phyloP scores from a whole-genome alignment of 64 coral and sea anemone genomes.

The Actinia tenebrosa region DNA sequence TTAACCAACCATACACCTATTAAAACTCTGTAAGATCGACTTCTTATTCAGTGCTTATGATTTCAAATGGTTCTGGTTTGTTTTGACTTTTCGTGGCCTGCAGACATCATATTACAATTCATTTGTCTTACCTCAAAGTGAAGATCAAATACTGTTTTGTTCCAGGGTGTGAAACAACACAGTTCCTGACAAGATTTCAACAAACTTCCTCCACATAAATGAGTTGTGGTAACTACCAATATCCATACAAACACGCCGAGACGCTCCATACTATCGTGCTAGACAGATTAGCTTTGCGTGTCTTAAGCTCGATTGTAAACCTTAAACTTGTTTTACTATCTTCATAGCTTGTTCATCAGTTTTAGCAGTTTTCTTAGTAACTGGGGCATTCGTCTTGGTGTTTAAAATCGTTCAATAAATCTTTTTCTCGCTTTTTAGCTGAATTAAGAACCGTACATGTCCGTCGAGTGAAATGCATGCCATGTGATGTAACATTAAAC shows the following conservation, averaged over 20 bases:
- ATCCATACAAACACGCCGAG: not conserved
- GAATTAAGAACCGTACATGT: not conserved
- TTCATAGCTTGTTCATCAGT: not conserved
- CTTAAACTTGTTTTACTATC: not conserved
- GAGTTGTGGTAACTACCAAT: not conserved
- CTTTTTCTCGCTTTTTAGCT: not conserved
- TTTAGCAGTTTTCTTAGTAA: not conserved
- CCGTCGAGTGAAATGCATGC: not conserved
- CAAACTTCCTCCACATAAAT: not conserved
- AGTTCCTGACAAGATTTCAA: not conserved
- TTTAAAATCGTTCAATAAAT: not conserved
- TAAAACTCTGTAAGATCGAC: too few relatives aligned
- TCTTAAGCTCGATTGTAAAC: not conserved
- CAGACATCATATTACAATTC: not conserved
- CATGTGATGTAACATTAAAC: not conserved
- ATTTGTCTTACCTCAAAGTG: not conserved
- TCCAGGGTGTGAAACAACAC: not conserved
- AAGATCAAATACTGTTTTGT: not conserved
- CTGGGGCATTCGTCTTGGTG: not conserved
- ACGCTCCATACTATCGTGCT: not conserved
- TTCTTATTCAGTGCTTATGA: too few relatives aligned
- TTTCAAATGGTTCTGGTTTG: too few relatives aligned
- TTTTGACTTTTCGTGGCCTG: too few relatives aligned
- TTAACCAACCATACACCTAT: too few relatives aligned
- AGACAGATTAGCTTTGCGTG: not conserved